These are phyloP conservation scores for Drosophila prostipennis DNA, from an alignment of 2,888 invertebrate genomes.

Conservation along the genomic window DNA sequence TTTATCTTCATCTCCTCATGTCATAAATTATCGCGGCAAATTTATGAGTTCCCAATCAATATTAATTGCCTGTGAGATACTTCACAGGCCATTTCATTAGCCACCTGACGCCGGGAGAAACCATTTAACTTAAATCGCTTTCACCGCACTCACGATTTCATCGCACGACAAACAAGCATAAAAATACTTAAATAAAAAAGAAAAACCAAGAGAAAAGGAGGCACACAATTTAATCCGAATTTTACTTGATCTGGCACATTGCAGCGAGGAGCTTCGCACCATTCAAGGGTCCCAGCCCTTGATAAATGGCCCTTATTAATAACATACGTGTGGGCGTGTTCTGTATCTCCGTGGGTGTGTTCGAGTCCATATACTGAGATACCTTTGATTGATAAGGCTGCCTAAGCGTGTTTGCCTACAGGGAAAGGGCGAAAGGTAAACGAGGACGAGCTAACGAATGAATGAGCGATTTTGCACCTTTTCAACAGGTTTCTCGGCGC, in stretches of 20 bases:
- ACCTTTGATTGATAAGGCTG: slow-evolving; percentile 77
- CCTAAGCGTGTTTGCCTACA: slow-evolving; percentile 70
- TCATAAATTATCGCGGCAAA: slow-evolving; percentile 27
- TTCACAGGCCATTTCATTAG: slow-evolving; percentile 36
- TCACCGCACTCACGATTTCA: slow-evolving; percentile 26
- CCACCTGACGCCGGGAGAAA: slow-evolving; percentile 31
- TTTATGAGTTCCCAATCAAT: slow-evolving; percentile 46
- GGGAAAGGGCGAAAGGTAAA: slow-evolving; percentile 30
- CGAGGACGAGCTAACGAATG: slow-evolving; percentile 51
- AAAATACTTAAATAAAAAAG: slow-evolving; percentile 23
- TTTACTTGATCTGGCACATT: slow-evolving; percentile 44
- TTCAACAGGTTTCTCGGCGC: slow-evolving; percentile 68
- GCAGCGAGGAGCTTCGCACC: slow-evolving; percentile 44
- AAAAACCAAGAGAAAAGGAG: slow-evolving; percentile 9
- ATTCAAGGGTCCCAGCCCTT: slow-evolving; percentile 29
- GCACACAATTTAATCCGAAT: slow-evolving; percentile 47
- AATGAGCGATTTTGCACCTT: slow-evolving; percentile 70
- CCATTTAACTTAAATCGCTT: slow-evolving; percentile 46
- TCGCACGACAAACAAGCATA: slow-evolving; percentile 35
- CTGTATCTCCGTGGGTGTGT: slow-evolving; percentile 23
- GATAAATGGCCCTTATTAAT: slow-evolving; percentile 71
- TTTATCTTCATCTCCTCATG: slow-evolving; percentile 22
- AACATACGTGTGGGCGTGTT: slow-evolving; percentile 54
- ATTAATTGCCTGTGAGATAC: slow-evolving; percentile 33
- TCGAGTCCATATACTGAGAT: slow-evolving; percentile 50